phyloP scores from a whole-genome alignment of 2,113 vertebrate genomes.

The Macrotus californicus region DNA sequence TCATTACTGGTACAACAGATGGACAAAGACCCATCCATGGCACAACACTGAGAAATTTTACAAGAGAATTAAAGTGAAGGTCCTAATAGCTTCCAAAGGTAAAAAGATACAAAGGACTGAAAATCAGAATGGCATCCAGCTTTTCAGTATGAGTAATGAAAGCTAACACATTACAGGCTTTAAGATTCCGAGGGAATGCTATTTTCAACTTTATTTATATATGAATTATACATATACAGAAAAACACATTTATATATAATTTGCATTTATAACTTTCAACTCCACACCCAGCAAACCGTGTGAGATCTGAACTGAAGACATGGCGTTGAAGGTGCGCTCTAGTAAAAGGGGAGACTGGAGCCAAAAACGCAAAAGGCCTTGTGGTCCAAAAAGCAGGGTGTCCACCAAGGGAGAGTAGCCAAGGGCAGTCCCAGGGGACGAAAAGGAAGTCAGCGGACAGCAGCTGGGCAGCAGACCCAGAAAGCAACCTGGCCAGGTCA shows the following conservation, averaged over 20 bases:
- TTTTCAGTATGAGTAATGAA: neutral
- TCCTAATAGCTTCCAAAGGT: neutral
- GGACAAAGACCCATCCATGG: neutral
- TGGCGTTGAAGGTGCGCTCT: neutral
- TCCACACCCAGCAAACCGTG: neutral
- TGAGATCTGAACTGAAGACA: conserved; percentile 9
- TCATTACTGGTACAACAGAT: neutral
- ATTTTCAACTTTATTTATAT: neutral
- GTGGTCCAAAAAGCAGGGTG: neutral
- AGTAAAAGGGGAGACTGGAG: neutral
- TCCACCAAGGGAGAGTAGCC: neutral
- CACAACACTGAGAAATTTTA: neutral
- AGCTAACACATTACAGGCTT: neutral
- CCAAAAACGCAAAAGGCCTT: neutral
- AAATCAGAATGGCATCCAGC: neutral
- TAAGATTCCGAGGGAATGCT: neutral
- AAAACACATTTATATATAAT: neutral
- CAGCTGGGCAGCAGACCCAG: neutral
- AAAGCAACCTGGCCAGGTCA: neutral
- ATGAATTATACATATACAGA: neutral
- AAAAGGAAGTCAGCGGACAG: neutral
- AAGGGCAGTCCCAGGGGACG: neutral
- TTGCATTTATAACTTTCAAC: neutral
- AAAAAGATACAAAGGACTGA: neutral
- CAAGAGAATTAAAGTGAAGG: neutral